Percentiles rank a stretch among this genome's conserved stretches.
Conservation (phyloP, 2,797 vertebrate species). For the Mionectes olivaceus region DNA sequence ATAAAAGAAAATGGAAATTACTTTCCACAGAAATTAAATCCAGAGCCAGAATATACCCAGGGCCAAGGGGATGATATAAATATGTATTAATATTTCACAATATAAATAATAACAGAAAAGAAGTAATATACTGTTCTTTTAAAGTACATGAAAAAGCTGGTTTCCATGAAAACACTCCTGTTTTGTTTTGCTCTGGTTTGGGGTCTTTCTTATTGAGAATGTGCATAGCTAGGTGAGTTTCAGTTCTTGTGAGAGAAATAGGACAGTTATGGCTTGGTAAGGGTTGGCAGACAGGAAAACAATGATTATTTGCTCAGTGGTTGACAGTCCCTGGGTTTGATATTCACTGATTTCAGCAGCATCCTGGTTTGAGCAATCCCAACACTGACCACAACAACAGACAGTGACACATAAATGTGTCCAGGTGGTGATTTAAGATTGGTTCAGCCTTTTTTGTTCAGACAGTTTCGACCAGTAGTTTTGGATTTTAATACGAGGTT, state of each 20-base stretch:
- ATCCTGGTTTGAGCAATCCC: neutral
- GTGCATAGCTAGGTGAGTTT: neutral
- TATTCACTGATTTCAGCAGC: neutral
- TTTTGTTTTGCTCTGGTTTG: neutral
- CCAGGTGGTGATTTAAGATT: neutral
- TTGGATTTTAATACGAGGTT: neutral
- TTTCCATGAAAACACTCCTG: neutral
- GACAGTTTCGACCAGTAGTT: neutral
- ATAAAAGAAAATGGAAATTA: constrained; percentile 62
- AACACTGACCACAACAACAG: neutral
- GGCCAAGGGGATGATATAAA: neutral
- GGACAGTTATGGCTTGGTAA: neutral
- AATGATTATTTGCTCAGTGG: neutral
- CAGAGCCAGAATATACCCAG: neutral
- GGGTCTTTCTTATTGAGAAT: neutral
- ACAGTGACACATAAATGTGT: neutral
- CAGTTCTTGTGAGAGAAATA: neutral
- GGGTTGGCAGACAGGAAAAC: neutral
- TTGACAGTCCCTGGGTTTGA: neutral
- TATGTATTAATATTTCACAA: neutral
- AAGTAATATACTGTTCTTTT: neutral
- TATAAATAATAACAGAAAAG: constrained; percentile 14
- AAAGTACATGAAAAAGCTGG: neutral
- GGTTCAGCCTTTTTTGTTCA: neutral
- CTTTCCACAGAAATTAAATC: constrained; percentile 15